Evolutionary conservation across 2,113 vertebrate species (phyloP).

Genomic region (Regulus satrapa): DNA sequence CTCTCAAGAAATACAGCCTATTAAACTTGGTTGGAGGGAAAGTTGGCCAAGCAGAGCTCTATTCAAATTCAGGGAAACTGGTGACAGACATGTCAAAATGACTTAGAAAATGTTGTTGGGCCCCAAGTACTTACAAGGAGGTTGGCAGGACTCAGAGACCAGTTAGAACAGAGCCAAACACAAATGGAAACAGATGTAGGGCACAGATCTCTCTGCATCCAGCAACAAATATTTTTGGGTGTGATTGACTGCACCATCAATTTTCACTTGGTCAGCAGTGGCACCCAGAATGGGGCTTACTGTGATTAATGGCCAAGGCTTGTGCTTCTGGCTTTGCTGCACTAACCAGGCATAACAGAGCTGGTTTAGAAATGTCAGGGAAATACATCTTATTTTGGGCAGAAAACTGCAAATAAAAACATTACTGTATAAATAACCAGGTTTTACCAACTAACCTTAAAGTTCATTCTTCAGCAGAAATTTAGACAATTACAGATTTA

Average conservation of each 20-base stretch:
- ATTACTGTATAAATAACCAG: not conserved
- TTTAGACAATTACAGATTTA: not conserved
- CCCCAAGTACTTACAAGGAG: not conserved
- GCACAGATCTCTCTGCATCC: not conserved
- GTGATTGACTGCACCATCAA: not conserved
- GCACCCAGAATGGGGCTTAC: not conserved
- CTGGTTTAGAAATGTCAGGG: not conserved
- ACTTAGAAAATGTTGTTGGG: not conserved
- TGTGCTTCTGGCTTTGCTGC: not conserved
- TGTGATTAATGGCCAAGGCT: not conserved
- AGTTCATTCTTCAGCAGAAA: not conserved
- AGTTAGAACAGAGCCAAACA: not conserved
- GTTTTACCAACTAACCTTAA: not conserved
- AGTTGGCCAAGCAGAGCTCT: not conserved
- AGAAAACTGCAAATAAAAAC: not conserved
- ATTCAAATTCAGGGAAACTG: not conserved
- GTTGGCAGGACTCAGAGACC: not conserved
- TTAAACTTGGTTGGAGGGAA: not conserved
- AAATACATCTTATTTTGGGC: not conserved
- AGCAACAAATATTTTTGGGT: not conserved
- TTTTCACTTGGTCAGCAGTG: not conserved
- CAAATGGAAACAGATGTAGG: not conserved
- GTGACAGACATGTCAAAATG: not conserved
- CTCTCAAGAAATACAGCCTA: not conserved
- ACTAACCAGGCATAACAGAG: not conserved